Base-by-base conservation (phyloP, 2,797 vertebrate genomes). In the Gymnopithys bicolor region DNA sequence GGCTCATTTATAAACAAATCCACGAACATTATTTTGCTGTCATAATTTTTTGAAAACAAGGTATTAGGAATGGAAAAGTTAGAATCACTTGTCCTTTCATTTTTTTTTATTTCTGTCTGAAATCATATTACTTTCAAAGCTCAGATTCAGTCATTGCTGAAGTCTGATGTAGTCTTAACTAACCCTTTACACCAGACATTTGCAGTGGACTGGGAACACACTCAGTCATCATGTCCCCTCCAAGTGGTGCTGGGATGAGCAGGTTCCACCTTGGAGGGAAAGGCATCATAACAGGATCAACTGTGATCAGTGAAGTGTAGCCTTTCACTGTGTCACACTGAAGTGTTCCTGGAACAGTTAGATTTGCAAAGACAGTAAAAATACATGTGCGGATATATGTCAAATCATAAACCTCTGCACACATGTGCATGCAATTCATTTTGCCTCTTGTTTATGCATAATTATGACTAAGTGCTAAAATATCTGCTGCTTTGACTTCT, bases 61-160 rank as follows among this genome's bases (percentile, higher is more conserved):
- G 3, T 56, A 32, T 74, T 37, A 43, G 27, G 37, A 84, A 79
- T 16, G 5, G 13, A 52, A 77, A 80, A 81, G 19, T 70, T 71
- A 39, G 22, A 68, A 84, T 66, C 0, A 0, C 19, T 62, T 59
- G 3, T 67, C 13, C 33, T 74, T 82, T 77, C 19, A 0, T 0
- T 2, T 49, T 28, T 53, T 79, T 86, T 86, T 7, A 48, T 76
- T 81, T 82, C 46, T 66, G 8, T 71, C 52, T 80, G 41, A 78
- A 88, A 71, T 33, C 85, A 46, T 33, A 28, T 11, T 58, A 17
- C 33, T 85, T 83, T 85, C 75, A 83, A 77, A 96, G 37, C 33
- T 70, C 30, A 9, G 33, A 62, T 87, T 80, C 58, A 62, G 58
- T 86, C 24, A 10, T 76, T 23, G 27, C 45, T 74, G 67, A 48